Conservation (phyloP, 2,888 invertebrate genomes). For the Rugalucina vietnamica region DNA sequence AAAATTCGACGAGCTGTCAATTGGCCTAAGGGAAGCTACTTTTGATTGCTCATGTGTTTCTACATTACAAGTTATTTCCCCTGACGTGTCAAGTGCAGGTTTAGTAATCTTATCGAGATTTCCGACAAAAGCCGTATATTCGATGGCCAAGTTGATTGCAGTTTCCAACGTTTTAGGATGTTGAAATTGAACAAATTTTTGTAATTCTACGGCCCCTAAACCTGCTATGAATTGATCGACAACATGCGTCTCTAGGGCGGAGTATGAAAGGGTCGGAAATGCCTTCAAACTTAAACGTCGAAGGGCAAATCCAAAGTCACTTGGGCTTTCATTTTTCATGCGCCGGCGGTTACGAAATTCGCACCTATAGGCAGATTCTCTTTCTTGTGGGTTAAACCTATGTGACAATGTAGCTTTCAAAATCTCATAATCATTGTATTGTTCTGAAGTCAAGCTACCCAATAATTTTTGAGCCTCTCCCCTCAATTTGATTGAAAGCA, state of each 20-base stretch:
- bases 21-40: neutral
- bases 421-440: neutral
- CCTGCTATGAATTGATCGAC: conserved; percentile 56
- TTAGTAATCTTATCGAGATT: conserved; percentile 28
- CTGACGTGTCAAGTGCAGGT: conserved; percentile 24
- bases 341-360: conserved; percentile 50
- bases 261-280: conserved; percentile 31
- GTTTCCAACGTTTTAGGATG: conserved; percentile 48
- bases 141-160: conserved; percentile 42
- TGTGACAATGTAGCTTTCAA: conserved; percentile 32
- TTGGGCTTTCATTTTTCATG: conserved; percentile 30
- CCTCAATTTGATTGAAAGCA: conserved; percentile 23
- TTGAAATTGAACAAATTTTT: conserved; percentile 50
- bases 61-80: neutral
- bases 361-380: conserved; percentile 48
- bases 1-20: neutral
- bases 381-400: conserved; percentile 46
- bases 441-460: conserved; percentile 4
- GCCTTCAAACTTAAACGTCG: conserved; percentile 49
- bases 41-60: neutral
- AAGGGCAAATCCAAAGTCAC: conserved; percentile 48
- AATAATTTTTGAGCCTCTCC: conserved; percentile 33
- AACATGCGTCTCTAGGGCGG: conserved; percentile 32
- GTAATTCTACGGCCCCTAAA: conserved; percentile 29
- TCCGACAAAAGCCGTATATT: conserved; percentile 43